phyloP scores from a whole-genome alignment of 2,113 vertebrate species.

The Ptychochromis oligacanthus region DNA sequence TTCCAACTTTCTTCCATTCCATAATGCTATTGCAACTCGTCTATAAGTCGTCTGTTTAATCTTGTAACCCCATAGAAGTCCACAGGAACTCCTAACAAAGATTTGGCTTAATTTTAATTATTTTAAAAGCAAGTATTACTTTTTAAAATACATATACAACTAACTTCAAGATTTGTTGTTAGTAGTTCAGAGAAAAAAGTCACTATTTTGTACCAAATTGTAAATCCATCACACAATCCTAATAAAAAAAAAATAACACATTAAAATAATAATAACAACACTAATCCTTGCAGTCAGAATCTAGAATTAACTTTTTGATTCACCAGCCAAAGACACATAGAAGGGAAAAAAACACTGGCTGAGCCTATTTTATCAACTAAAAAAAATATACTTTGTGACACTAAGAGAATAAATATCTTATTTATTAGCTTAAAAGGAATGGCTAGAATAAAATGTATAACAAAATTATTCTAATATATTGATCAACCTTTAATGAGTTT shows the following conservation, averaged over 20 bases:
- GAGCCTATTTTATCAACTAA: too few relatives aligned
- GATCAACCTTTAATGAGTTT: accelerated
- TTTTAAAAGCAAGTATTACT: neutral
- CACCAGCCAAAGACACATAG: too few relatives aligned
- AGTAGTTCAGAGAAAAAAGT: too few relatives aligned
- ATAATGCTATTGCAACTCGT: neutral
- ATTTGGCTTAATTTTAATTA: neutral
- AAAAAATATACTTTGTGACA: too few relatives aligned
- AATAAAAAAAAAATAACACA: too few relatives aligned
- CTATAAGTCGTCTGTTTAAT: neutral
- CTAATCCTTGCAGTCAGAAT: too few relatives aligned
- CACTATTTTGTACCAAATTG: too few relatives aligned
- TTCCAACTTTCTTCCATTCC: neutral
- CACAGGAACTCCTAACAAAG: accelerated
- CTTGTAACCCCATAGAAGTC: neutral
- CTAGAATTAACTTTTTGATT: too few relatives aligned
- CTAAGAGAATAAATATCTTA: neutral
- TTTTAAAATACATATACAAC: neutral
- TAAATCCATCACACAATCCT: too few relatives aligned
- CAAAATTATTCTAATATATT: neutral
- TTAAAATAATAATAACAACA: too few relatives aligned
- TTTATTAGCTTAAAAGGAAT: neutral
- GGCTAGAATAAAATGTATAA: neutral
- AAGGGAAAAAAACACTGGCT: too few relatives aligned
- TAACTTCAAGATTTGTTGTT: too few relatives aligned